Conservation (phyloP, 2,797 vertebrate species). For the Pseudopleuronectes americanus region DNA sequence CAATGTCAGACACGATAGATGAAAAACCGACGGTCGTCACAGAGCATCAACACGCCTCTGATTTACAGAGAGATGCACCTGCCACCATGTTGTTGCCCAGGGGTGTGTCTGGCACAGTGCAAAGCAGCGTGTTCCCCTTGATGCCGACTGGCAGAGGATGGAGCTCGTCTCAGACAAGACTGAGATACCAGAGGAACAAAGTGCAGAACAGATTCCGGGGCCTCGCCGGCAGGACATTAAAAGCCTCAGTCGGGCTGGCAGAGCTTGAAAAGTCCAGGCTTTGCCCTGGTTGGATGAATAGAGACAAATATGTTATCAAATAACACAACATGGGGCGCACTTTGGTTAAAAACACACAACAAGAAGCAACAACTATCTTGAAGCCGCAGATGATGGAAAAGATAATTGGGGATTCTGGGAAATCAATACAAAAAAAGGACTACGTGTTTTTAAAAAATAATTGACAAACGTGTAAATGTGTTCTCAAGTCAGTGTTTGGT, state of each 20-base stretch:
- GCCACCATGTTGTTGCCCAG: slow-evolving; percentile 18
- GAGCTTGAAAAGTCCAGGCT: neutral
- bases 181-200: slow-evolving; percentile 18
- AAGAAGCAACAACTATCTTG: too few relatives aligned
- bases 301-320: too few relatives aligned
- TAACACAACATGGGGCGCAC: too few relatives aligned
- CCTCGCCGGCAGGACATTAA: neutral
- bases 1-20: neutral
- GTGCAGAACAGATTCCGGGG: slow-evolving; percentile 10
- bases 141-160: slow-evolving; percentile 15
- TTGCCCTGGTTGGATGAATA: neutral
- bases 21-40: slow-evolving; percentile 11
- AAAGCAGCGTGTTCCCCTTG: slow-evolving; percentile 18
- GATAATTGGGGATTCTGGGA: neutral
- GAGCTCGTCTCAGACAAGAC: slow-evolving; percentile 1
- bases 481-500: neutral
- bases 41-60: slow-evolving; percentile 13
- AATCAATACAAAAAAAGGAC: too few relatives aligned
- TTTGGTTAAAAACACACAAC: too few relatives aligned
- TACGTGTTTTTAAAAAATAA: too few relatives aligned
- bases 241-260: slow-evolving; percentile 13
- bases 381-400: too few relatives aligned
- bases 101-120: slow-evolving; percentile 24
- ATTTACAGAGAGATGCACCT: slow-evolving; percentile 46
- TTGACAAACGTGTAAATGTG: neutral